phyloP scores from a whole-genome alignment of 2,888 invertebrate genomes.

The Caenorhabditis sp. region DNA sequence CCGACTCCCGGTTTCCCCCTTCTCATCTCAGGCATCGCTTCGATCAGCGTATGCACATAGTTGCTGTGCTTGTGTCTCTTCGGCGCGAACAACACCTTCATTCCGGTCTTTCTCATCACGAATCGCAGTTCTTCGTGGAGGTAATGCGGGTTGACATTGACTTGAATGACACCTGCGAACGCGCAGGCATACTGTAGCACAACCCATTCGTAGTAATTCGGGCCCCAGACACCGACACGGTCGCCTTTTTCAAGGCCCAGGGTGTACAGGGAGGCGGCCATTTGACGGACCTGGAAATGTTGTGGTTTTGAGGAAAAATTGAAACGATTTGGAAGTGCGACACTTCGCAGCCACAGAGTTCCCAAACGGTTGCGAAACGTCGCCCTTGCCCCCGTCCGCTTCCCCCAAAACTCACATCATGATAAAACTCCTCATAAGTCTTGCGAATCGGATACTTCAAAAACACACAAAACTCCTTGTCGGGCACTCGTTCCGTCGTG shows the following conservation, averaged over 20 bases:
- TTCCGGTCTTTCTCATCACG: constrained; percentile 87
- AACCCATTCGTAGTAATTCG: constrained; percentile 90
- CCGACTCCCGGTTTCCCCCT: constrained; percentile 70
- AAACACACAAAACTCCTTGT: constrained; percentile 80
- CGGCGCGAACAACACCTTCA: constrained; percentile 87
- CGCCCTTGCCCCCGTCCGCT: too few relatives aligned
- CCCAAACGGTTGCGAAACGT: too few relatives aligned
- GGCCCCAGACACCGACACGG: constrained; percentile 90
- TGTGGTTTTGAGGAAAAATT: neutral
- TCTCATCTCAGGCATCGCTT: constrained; percentile 75
- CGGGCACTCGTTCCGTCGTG: constrained; percentile 76
- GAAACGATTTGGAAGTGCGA: too few relatives aligned
- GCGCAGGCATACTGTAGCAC: constrained; percentile 88
- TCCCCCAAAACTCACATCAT: constrained; percentile 74
- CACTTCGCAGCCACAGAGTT: too few relatives aligned
- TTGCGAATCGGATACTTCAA: constrained; percentile 73
- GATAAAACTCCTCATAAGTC: constrained; percentile 78
- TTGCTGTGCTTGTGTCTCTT: constrained; percentile 87
- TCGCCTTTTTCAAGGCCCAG: constrained; percentile 89
- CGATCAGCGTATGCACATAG: constrained; percentile 83
- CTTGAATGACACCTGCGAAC: constrained; percentile 88
- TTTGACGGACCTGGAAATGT: constrained; percentile 54
- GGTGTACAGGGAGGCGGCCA: constrained; percentile 62
- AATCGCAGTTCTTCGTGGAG: constrained; percentile 88
- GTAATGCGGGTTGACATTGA: constrained; percentile 89